Conservation (phyloP, 2,113 vertebrate genomes). For the Scalopus aquaticus region DNA sequence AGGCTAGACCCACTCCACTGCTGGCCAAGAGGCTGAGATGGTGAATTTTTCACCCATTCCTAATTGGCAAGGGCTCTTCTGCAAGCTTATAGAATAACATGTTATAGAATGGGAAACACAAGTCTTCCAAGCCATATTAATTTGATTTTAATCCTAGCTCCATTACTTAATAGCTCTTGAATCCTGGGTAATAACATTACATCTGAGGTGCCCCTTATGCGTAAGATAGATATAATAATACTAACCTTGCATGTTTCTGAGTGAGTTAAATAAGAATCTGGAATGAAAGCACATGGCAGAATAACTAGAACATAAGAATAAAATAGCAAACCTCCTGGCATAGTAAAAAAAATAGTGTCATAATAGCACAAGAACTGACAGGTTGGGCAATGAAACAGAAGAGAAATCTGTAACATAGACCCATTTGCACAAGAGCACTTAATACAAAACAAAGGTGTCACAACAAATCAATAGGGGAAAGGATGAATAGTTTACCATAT, state of each 20-base stretch:
- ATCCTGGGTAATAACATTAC: neutral
- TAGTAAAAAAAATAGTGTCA: neutral
- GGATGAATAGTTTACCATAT: neutral
- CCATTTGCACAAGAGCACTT: neutral
- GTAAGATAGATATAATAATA: neutral
- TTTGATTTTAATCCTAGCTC: neutral
- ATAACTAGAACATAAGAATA: neutral
- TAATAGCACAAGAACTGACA: neutral
- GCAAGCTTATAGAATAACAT: neutral
- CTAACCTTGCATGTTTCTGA: neutral
- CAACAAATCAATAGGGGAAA: neutral
- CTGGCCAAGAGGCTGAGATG: neutral
- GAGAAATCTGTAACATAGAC: neutral
- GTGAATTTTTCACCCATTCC: neutral
- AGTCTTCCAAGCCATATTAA: neutral
- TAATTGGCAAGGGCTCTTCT: neutral
- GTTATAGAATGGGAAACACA: neutral
- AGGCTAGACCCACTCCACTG: neutral
- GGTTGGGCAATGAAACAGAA: neutral
- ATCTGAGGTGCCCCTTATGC: neutral
- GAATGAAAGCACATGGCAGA: neutral
- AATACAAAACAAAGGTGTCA: neutral
- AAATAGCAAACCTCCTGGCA: neutral
- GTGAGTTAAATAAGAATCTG: neutral
- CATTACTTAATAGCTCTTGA: neutral